Percentiles rank a stretch among this genome's conserved stretches.
Conservation (phyloP, 2,113 vertebrate genomes). For the Myocastor coypus region DNA sequence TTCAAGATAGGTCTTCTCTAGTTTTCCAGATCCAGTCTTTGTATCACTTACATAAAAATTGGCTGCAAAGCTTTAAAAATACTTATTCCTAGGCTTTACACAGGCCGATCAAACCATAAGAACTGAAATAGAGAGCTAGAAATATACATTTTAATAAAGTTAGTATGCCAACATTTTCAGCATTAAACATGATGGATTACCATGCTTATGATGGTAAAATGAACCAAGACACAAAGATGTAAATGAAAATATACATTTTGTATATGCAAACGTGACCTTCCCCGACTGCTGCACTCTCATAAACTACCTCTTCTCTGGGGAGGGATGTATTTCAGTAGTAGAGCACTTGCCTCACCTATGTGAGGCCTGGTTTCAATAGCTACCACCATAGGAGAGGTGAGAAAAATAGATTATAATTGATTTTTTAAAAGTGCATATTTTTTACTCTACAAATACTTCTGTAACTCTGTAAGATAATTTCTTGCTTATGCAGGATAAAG, state of each 20-base stretch:
- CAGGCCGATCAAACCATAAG: neutral
- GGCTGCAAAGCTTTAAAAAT: neutral
- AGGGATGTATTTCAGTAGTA: neutral
- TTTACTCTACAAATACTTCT: constrained; percentile 75
- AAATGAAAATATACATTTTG: neutral
- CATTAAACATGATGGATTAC: neutral
- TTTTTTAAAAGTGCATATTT: constrained; percentile 50
- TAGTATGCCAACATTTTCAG: neutral
- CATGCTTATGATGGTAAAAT: neutral
- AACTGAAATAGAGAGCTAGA: neutral
- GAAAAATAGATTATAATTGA: neutral
- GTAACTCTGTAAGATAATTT: constrained; percentile 68
- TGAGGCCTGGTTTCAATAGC: neutral
- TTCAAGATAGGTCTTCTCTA: neutral
- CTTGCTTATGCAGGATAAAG: constrained; percentile 77
- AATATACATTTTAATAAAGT: constrained; percentile 5
- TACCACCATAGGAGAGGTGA: neutral
- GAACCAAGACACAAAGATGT: neutral
- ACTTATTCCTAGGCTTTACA: neutral
- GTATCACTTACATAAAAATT: neutral
- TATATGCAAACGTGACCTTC: neutral
- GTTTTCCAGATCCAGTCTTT: neutral
- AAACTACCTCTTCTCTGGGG: neutral
- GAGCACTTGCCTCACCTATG: neutral
- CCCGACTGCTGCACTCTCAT: neutral